phyloP scores from a whole-genome alignment of 2,888 invertebrate genomes.

The Euclidia mi region DNA sequence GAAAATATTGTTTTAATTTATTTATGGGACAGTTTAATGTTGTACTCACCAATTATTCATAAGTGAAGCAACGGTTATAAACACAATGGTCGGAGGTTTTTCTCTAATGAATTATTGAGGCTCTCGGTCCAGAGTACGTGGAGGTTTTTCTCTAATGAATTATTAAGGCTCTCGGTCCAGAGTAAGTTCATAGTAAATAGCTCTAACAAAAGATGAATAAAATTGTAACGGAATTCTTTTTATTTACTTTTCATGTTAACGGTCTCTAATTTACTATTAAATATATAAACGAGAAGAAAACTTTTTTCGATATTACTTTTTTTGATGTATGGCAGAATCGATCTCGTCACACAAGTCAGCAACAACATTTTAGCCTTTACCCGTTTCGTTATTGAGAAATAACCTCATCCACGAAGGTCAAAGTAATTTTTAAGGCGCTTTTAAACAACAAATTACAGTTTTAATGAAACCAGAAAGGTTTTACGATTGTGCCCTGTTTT shows the following conservation, averaged over 20 bases:
- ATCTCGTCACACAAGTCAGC: no score
- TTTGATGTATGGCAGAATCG: no score
- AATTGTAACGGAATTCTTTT: no score
- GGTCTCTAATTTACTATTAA: no score
- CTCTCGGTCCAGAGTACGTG: slow-evolving; percentile 34
- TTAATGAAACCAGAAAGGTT: no score
- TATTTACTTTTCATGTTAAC: no score
- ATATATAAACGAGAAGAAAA: no score
- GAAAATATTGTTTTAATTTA: slow-evolving; percentile 12
- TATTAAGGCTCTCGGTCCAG: slow-evolving; percentile 50
- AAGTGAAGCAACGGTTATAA: slow-evolving; percentile 44
- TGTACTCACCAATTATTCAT: slow-evolving; percentile 45
- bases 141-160: slow-evolving; percentile 57
- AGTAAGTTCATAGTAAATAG: slow-evolving; percentile 47
- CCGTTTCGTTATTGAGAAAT: not conserved
- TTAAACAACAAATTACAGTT: slow-evolving; percentile 47
- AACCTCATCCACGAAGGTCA: slow-evolving; percentile 14
- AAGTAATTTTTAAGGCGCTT: slow-evolving; percentile 28
- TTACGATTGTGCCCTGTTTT: no score
- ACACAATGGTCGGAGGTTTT: slow-evolving; percentile 52
- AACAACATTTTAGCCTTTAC: no score
- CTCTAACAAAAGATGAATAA: no score
- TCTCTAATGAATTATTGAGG: slow-evolving; percentile 61
- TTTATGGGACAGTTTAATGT: slow-evolving; percentile 33
- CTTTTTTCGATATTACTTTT: no score